Evolutionary conservation across 2,797 vertebrate genomes (phyloP).

Genomic region (Phylloscopus collybita): DNA sequence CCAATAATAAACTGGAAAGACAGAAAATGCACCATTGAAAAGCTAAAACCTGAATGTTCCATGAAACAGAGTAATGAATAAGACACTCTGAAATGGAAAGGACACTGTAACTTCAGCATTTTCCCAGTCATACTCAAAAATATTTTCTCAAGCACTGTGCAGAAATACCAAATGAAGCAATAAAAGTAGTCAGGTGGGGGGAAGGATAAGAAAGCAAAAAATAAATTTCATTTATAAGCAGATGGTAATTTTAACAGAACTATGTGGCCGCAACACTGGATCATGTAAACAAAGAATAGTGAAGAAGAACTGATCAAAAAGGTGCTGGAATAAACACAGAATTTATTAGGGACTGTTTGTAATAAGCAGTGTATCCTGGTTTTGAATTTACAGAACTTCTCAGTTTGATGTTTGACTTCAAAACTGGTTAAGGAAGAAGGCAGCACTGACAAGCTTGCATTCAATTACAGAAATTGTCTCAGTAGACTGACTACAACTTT

Average conservation of each 20-base stretch:
- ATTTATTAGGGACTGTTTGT: background rate
- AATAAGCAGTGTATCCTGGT: background rate
- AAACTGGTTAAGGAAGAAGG: background rate
- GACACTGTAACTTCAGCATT: background rate
- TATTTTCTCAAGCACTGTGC: background rate
- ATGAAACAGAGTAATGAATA: background rate
- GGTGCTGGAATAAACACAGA: background rate
- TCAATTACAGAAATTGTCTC: constrained; percentile 30
- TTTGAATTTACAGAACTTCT: background rate
- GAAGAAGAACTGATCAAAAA: background rate
- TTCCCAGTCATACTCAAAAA: background rate
- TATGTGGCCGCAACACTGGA: background rate
- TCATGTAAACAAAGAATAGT: background rate
- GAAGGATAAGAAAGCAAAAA: background rate
- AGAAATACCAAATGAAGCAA: background rate
- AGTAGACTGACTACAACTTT: constrained; percentile 26
- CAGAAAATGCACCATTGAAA: background rate
- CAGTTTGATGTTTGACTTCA: background rate
- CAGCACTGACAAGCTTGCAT: constrained; percentile 22
- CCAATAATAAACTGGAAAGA: background rate
- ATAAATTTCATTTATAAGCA: background rate
- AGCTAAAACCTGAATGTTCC: background rate
- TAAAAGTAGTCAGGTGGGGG: background rate
- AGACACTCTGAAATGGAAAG: background rate
- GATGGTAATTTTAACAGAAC: background rate